A percentile compares a stretch with the other conserved stretches of the same genome.
Evolutionary conservation across 2,797 vertebrate genomes (phyloP).

Genomic region (Dendrocincla fuliginosa): DNA sequence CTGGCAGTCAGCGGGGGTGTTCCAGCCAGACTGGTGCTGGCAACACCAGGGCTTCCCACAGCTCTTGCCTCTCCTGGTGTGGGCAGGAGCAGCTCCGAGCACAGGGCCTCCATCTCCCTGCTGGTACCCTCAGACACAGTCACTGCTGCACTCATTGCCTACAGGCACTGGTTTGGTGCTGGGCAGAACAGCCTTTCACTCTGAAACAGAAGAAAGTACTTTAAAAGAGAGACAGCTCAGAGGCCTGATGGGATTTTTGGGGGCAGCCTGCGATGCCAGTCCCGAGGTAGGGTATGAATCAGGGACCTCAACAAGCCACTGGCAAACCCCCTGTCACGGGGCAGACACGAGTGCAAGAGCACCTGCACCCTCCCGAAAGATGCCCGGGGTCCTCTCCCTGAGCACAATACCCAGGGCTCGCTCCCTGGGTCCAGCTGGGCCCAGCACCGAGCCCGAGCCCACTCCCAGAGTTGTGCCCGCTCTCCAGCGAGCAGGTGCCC

Average conservation of each 20-base stretch:
- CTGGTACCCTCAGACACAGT: neutral
- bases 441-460: neutral
- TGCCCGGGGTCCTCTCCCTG: neutral
- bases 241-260: neutral
- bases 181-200: neutral
- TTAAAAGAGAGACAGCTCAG: neutral
- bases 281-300: neutral
- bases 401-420: neutral
- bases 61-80: neutral
- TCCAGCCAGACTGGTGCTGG: neutral
- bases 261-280: neutral
- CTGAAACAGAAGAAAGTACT: neutral
- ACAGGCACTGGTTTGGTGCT: accelerated
- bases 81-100: conserved; percentile 68
- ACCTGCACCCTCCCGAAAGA: neutral
- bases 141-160: conserved; percentile 25
- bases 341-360: neutral
- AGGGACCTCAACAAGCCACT: accelerated
- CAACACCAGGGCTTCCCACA: neutral
- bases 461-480: neutral
- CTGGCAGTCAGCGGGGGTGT: neutral
- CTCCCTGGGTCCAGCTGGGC: neutral
- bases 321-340: neutral
- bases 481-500: neutral
- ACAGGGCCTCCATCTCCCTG: conserved; percentile 70